A percentile compares a stretch with the other conserved stretches of the same genome.
Conservation (phyloP, 2,888 invertebrate species). For the Hydrotaea diabolus region DNA sequence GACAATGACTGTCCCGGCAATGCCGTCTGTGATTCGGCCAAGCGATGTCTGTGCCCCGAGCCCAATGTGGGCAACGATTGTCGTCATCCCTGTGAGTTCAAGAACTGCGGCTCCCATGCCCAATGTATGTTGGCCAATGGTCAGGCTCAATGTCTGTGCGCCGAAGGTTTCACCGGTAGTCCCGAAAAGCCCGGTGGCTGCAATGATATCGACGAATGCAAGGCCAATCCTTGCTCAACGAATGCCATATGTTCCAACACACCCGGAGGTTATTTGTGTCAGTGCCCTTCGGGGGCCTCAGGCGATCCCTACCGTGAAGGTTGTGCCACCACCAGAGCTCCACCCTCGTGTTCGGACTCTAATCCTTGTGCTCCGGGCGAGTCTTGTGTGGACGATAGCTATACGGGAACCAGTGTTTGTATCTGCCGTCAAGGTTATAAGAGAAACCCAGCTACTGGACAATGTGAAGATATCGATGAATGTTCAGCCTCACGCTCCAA, state of each 20-base stretch:
- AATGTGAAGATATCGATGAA: constrained; percentile 93
- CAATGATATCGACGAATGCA: constrained; percentile 94
- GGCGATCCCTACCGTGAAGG: constrained; percentile 91
- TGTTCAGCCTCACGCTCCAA: constrained; percentile 88
- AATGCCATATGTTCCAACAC: constrained; percentile 95
- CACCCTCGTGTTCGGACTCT: constrained; percentile 86
- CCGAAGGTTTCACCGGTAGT: constrained; percentile 88
- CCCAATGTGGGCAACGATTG: constrained; percentile 96
- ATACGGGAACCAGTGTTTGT: constrained; percentile 89
- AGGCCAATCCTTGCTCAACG: constrained; percentile 88
- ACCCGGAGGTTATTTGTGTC: constrained; percentile 92
- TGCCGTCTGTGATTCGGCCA: constrained; percentile 89
- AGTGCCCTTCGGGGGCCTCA: constrained; percentile 90
- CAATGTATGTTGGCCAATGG: constrained; percentile 93
- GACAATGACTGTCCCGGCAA: constrained; percentile 94
- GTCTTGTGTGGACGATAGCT: constrained; percentile 90
- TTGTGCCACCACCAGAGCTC: constrained; percentile 85
- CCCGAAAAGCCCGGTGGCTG: constrained; percentile 85
- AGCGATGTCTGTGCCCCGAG: constrained; percentile 92
- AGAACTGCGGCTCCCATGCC: constrained; percentile 92
- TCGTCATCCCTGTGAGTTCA: constrained; percentile 94
- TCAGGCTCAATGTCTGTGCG: constrained; percentile 91
- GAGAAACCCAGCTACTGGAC: constrained; percentile 87
- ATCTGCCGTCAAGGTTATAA: constrained; percentile 93
- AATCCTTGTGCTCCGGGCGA: constrained; percentile 92